Evolutionary conservation across 1,140 invertebrate genomes (phyloP).

Genomic region (Drosophila elegans): DNA sequence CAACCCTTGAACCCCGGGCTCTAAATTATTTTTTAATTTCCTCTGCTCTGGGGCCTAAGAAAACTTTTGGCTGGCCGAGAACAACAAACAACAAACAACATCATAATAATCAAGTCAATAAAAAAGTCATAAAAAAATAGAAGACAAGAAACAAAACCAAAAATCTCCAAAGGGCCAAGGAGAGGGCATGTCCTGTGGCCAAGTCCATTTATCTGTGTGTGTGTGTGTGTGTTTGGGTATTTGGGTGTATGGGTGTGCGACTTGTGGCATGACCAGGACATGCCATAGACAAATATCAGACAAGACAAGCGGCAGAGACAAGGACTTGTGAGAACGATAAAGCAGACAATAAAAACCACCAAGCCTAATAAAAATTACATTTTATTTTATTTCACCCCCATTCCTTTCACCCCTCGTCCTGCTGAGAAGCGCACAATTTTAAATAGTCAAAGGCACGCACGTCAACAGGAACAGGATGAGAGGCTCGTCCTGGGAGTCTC

Average conservation of each 20-base stretch:
- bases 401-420: conserved; percentile 8
- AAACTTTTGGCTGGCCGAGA: conserved; percentile 66
- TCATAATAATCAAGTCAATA: conserved; percentile 84
- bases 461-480: conserved; percentile 55
- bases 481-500: conserved; percentile 40
- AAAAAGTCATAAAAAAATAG: conserved; percentile 78
- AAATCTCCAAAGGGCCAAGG: conserved; percentile 64
- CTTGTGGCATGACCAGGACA: conserved; percentile 59
- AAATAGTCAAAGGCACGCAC: conserved; percentile 78
- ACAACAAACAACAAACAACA: conserved; percentile 80
- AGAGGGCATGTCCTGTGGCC: conserved; percentile 54
- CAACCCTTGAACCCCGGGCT: conserved; percentile 58
- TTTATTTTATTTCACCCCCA: conserved; percentile 72
- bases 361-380: conserved; percentile 83
- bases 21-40: conserved; percentile 83
- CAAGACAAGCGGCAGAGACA: conserved; percentile 60
- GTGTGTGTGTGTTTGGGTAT: conserved; percentile 21
- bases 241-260: conserved; percentile 33
- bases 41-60: conserved; percentile 40
- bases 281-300: conserved; percentile 81
- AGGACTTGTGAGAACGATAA: conserved; percentile 78
- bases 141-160: conserved; percentile 46
- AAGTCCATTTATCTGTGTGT: conserved; percentile 54
- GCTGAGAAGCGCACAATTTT: conserved; percentile 59
- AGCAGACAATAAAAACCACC: conserved; percentile 81